Base-by-base conservation (phyloP, 2,113 vertebrate genomes). In the Aegithalos caudatus region DNA sequence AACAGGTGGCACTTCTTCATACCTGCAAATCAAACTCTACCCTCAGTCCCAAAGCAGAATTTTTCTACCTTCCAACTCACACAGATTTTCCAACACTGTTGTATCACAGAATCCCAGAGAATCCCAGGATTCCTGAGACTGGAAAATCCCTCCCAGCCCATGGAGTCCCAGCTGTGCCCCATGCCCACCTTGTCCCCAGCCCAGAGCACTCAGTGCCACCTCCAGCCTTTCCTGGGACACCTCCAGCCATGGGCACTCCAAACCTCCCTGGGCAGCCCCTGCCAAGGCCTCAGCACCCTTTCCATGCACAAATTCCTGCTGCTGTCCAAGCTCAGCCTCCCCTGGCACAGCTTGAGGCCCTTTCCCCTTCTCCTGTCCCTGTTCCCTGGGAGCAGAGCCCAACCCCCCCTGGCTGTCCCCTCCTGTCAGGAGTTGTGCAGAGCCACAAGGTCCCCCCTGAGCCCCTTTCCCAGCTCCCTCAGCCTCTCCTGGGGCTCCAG, bases 131-230 rank as follows among this genome's bases (percentile, higher is more conserved):
- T 42, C 0, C 6, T 14, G 16, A 47, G 57, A 40, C 7, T 47
- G 72, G 54, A 27, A 38, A 61, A 78, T 2, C 17, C 62, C 62
- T 37, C 25, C 71, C 7, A n/a, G 60, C 5, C 10, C 71, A 35
- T 2, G 3, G 4, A 85, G 50, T 5, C 50, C 77, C 9, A 2
- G 4, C 78, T 40, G 51, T 33, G 28, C n/a, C 62, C 17, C 0
- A 27, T 57, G 14, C 27, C 80, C 27, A 53, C 57, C 57, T 31
- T 71, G 67, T 53, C 56, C 45, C 80, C 66, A 61, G 80, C 65
- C 44, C 81, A 83, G 80, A 71, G 67, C 47, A 6, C 81, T 73
- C 3, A 64, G 69, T 54, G 69, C 40, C 81, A 84, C 37, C 6
- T 23, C 56, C 80, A 82, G 66, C 3, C 56, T 25, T 71, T 35